phyloP scores from a whole-genome alignment of 2,113 vertebrate genomes.

The Brachypteracias leptosomus region DNA sequence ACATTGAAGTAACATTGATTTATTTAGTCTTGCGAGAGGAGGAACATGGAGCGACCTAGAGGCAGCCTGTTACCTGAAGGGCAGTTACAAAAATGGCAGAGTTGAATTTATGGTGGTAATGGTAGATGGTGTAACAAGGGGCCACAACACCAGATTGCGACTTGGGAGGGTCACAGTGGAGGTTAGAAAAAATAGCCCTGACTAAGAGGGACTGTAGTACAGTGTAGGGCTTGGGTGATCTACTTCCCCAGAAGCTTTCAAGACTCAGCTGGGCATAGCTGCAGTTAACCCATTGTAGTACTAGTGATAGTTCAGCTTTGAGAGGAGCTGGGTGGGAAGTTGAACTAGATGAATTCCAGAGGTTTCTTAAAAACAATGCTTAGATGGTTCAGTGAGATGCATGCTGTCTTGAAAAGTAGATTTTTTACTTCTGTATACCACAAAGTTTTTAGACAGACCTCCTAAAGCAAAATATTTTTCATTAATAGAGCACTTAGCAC shows the following conservation, averaged over 20 bases:
- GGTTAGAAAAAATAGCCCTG: not conserved
- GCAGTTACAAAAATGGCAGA: rapidly evolving
- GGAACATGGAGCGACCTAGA: rapidly evolving
- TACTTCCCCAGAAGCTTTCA: not conserved
- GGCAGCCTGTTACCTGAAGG: not conserved
- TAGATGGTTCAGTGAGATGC: not conserved
- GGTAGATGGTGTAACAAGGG: not conserved
- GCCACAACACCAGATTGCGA: not conserved
- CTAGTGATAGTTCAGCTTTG: not conserved
- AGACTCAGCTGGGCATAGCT: not conserved
- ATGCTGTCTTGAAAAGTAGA: not conserved
- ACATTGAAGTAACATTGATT: not conserved
- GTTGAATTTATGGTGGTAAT: not conserved
- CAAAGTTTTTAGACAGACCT: not conserved
- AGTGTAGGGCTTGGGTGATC: not conserved
- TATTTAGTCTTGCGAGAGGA: not conserved
- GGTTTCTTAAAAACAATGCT: rapidly evolving
- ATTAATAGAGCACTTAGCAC: not conserved
- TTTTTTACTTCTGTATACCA: not conserved
- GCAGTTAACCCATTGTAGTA: not conserved
- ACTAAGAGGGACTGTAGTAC: not conserved
- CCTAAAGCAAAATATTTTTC: not conserved
- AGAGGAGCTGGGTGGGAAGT: not conserved
- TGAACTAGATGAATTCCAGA: not conserved
- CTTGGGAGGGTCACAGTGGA: not conserved